phyloP scores from a whole-genome alignment of 2,113 vertebrate genomes.

The Gasterosteus nipponicus region DNA sequence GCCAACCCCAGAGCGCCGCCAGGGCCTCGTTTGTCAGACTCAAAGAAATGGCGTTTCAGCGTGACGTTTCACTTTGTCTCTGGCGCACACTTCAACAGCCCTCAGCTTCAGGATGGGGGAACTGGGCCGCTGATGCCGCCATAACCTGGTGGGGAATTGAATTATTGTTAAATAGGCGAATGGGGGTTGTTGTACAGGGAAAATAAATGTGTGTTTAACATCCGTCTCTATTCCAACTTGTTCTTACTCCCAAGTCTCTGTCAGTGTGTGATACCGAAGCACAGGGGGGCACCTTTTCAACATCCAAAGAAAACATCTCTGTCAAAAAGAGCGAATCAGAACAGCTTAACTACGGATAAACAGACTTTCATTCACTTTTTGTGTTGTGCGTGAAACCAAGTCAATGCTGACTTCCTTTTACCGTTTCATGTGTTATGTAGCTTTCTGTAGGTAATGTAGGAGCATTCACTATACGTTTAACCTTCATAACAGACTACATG shows the following conservation, averaged over 20 bases:
- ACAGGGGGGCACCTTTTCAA: background rate
- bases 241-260: background rate
- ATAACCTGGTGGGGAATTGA: slow-evolving; percentile 31
- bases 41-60: slow-evolving; percentile 63
- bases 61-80: slow-evolving; percentile 67
- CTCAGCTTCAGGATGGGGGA: slow-evolving; percentile 23
- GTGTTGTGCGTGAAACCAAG: background rate
- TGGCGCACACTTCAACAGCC: slow-evolving; percentile 47
- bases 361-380: background rate
- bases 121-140: slow-evolving; percentile 18
- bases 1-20: slow-evolving; percentile 60
- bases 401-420: background rate
- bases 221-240: slow-evolving; percentile 2
- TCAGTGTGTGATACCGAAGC: background rate
- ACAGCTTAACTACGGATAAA: background rate
- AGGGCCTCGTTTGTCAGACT: slow-evolving; percentile 76
- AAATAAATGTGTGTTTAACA: background rate
- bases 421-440: background rate
- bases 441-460: background rate
- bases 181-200: background rate
- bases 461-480: background rate
- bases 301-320: background rate
- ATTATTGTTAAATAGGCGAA: slow-evolving; percentile 38
- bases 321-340: background rate
- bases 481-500: background rate